A percentile compares a stretch with the other conserved stretches of the same genome.
These are phyloP conservation scores for Staurois parvus DNA, from an alignment of 2,797 vertebrate genomes.

Conservation along the genomic window DNA sequence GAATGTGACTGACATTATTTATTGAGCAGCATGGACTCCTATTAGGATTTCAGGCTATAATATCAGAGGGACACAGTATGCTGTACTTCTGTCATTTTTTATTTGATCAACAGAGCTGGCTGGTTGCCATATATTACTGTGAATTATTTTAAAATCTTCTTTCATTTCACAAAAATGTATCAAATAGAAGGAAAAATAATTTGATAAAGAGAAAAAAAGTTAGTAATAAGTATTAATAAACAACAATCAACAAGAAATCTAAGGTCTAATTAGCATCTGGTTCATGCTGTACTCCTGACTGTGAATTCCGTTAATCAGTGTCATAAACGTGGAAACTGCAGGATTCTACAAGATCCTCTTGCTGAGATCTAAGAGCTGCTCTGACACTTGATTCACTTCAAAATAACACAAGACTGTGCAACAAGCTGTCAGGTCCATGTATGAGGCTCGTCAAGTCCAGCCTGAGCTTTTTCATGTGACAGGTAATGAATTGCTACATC, in stretches of 20 bases:
- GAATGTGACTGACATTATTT: constrained; percentile 57
- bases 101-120: constrained; percentile 14
- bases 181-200: not conserved
- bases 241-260: not conserved
- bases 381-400: not conserved
- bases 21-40: constrained; percentile 38
- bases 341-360: not conserved
- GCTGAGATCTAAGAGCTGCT: not conserved
- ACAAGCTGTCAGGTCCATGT: not conserved
- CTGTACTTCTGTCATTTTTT: not conserved
- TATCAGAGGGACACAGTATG: constrained; percentile 29
- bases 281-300: not conserved
- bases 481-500: not conserved
- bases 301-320: constrained; percentile 6
- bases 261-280: not conserved
- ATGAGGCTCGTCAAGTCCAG: not conserved
- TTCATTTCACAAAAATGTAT: not conserved
- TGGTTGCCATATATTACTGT: not conserved
- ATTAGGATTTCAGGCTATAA: constrained; percentile 12
- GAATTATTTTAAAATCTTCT: not conserved
- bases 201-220: not conserved
- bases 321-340: not conserved
- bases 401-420: not conserved
- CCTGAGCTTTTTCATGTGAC: not conserved
- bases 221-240: not conserved